A percentile compares a stretch with the other conserved stretches of the same genome.
Conservation (phyloP, 2,888 invertebrate species). For the Calameuta pallipes region DNA sequence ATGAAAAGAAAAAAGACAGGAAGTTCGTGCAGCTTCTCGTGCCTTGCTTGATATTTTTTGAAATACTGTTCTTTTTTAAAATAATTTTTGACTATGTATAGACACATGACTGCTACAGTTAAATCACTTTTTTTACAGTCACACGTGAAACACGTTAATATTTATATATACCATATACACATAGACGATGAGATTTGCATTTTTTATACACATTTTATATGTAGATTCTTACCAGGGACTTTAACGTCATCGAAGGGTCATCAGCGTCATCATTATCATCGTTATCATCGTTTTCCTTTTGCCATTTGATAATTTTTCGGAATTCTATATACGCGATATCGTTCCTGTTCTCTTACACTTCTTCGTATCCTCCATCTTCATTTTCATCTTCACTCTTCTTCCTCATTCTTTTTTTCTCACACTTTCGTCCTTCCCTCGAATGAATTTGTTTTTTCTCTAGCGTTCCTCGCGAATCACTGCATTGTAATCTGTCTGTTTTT, state of each 20-base stretch:
- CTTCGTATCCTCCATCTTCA: slow-evolving; percentile 4
- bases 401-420: background rate
- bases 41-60: background rate
- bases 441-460: slow-evolving; percentile 19
- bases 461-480: slow-evolving; percentile 14
- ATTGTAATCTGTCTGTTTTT: slow-evolving; percentile 36
- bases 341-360: background rate
- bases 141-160: background rate
- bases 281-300: background rate
- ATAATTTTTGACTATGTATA: background rate
- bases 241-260: background rate
- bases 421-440: background rate
- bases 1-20: background rate
- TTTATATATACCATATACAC: background rate
- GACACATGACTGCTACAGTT: background rate
- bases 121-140: background rate
- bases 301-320: background rate
- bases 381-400: slow-evolving; percentile 13
- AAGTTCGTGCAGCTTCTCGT: background rate
- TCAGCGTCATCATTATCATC: background rate
- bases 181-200: background rate
- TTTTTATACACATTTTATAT: background rate
- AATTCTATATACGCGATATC: background rate
- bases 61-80: background rate
- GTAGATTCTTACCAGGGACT: background rate